Conservation (phyloP, 2,797 vertebrate genomes). For the Lates japonicus region DNA sequence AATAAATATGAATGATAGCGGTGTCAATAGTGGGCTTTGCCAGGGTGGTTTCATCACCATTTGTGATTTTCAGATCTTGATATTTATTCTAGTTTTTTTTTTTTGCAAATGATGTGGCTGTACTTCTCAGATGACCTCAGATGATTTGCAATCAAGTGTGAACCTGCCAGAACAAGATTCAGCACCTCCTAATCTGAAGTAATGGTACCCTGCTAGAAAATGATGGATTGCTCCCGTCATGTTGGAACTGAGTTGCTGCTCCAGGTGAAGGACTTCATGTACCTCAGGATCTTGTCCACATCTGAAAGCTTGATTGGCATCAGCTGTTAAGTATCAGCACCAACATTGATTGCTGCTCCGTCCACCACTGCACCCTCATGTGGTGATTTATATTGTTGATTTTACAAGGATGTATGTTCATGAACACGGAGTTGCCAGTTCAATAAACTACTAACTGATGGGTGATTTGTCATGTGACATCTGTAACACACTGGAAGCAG, state of each 20-base stretch:
- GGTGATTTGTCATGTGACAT: no score
- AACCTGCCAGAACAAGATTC: background rate
- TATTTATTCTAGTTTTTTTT: background rate
- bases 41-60: no score
- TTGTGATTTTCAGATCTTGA: background rate
- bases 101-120: background rate
- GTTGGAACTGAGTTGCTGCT: no score
- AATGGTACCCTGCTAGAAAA: background rate
- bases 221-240: background rate
- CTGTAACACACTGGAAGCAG: no score
- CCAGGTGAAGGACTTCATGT: no score
- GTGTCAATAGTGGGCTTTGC: background rate
- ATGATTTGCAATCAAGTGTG: background rate
- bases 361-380: no score
- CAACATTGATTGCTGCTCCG: no score
- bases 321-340: no score
- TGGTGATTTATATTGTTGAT: no score
- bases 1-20: background rate
- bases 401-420: no score
- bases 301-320: background rate
- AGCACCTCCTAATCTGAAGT: background rate
- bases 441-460: no score
- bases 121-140: background rate
- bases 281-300: background rate
- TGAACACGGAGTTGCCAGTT: no score